Base-by-base conservation (phyloP, 1,140 invertebrate species). In the Leucophenga varia region DNA sequence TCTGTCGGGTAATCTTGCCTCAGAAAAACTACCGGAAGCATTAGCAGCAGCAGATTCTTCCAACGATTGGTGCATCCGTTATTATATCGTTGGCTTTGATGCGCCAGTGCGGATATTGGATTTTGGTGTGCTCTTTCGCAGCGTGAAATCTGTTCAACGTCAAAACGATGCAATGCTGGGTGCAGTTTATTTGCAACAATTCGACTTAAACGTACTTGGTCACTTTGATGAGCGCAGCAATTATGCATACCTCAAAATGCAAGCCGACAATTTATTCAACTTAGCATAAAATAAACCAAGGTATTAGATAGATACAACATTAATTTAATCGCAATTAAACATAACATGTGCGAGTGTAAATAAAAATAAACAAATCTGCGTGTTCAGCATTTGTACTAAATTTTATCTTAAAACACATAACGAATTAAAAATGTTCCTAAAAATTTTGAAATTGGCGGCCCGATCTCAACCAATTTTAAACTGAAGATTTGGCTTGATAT, bases 41-140 rank as follows among this genome's bases (percentile, higher is more conserved):
- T 18, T 55, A 6, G 14, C 16, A 3, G 22, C 42, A 0, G 8
- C 34, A 1, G 34, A 57, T 37, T 38, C 17, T 3, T 21, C 43
- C 10, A 58, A 55, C 5, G 48, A 41, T 8, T 74, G 72, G 72
- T 47, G 43, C 16, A 45, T 72, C 3, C 65, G 61, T 2, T 64
- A 74, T 38, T 74, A 68, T 36, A 17, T 68, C 3, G 43, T 38
- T 6, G 42, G 37, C 2, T 72, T 74, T 38, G 59, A 72, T 45
- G 61, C 55, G 6, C 49, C 59, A 9, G 42, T 70, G 9, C 18
- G 41, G 2, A 38, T 74, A 0, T 39, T 50, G 31, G 71, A 74
- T 47, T 61, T 74, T 9, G 71, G 71, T 0, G n/a, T 70, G 0
- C 48, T 56, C 17, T 64, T 59, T 41, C 47, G 52, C 1, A 51